Percentiles rank a stretch among this genome's conserved stretches.
These are phyloP conservation scores for Homarus americanus DNA, from an alignment of 1,140 invertebrate genomes.

Conservation along the genomic window DNA sequence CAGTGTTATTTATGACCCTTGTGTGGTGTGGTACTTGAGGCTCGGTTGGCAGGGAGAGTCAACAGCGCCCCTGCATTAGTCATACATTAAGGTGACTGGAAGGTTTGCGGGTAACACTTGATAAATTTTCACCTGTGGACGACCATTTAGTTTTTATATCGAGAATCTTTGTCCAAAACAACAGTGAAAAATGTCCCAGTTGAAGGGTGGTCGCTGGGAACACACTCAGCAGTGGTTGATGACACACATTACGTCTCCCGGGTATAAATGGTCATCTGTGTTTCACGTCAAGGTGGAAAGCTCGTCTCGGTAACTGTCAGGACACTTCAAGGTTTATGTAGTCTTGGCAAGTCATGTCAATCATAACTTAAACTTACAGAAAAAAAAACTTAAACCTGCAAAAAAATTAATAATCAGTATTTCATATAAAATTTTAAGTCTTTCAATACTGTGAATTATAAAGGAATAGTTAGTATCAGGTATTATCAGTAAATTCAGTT, in stretches of 20 bases:
- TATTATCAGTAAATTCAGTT: too few species aligned
- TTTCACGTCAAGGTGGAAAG: not conserved
- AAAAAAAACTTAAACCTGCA: too few species aligned
- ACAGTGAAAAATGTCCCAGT: not conserved
- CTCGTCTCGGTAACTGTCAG: too few species aligned
- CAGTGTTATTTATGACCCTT: not conserved
- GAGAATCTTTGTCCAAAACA: not conserved
- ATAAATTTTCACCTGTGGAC: not conserved
- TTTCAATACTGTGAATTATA: too few species aligned
- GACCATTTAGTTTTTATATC: not conserved
- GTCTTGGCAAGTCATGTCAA: too few species aligned
- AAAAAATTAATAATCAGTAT: too few species aligned
- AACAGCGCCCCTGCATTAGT: not conserved
- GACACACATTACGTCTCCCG: not conserved
- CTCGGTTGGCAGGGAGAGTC: not conserved
- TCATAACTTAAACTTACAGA: too few species aligned
- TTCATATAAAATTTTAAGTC: too few species aligned
- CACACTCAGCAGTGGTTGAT: not conserved
- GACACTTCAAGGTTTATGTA: too few species aligned
- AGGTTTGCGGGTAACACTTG: not conserved
- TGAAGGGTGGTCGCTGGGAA: not conserved
- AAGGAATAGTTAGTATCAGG: too few species aligned
- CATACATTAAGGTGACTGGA: slow-evolving; percentile 16
- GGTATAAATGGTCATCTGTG: not conserved
- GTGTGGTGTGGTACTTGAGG: not conserved